Evolutionary conservation across 2,888 invertebrate genomes (phyloP).

Genomic region (Pecten maximus): DNA sequence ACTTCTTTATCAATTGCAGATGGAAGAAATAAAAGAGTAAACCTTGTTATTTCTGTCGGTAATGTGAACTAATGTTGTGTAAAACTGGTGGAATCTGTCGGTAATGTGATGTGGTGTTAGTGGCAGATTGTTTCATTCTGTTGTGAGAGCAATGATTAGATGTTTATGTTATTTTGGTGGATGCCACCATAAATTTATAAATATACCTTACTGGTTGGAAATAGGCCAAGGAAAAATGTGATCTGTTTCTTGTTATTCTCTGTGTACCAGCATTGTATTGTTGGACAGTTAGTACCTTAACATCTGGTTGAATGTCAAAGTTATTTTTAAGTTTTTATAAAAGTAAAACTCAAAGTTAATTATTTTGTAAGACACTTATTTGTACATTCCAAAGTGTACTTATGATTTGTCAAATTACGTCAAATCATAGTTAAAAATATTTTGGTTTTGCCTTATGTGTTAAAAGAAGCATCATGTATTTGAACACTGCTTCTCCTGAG

Average conservation of each 20-base stretch:
- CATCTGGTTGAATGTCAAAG: no score
- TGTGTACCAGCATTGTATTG: no score
- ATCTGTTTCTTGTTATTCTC: background rate
- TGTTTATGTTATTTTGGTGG: background rate
- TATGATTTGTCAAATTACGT: no score
- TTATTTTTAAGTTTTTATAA: no score
- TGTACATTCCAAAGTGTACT: no score
- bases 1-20: background rate
- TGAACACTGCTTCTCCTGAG: background rate
- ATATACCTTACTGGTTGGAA: background rate
- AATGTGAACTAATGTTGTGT: background rate
- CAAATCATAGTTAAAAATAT: background rate
- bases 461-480: background rate
- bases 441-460: background rate
- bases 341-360: no score
- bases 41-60: background rate
- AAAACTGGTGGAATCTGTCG: background rate
- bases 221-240: background rate
- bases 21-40: background rate
- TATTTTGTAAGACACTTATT: no score
- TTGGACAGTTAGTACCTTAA: no score
- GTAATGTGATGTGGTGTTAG: background rate
- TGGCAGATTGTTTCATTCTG: background rate
- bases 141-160: background rate
- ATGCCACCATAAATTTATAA: background rate